Base-by-base conservation (phyloP, 2,113 vertebrate genomes). In the Rhizomys pruinosus region DNA sequence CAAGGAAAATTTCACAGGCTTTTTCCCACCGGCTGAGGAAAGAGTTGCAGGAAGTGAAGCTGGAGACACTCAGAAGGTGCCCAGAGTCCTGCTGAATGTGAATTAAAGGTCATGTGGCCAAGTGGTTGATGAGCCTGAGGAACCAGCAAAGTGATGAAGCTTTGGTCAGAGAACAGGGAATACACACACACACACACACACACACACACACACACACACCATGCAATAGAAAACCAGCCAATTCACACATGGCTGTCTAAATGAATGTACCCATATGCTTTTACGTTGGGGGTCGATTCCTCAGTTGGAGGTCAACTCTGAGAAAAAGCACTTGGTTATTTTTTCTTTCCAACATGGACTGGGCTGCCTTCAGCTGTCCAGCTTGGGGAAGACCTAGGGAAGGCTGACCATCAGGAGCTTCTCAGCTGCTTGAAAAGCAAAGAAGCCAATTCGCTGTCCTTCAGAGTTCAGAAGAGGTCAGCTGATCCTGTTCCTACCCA, bases 51-150 rank as follows among this genome's bases (percentile, higher is more conserved):
- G 23, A 42, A 7, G n/a, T 7, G 6, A 13, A 61, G 19, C 3
- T 2, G 11, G 8, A 37, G 52, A 4, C 4, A 4, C 0, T 0
- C 0, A 0, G 11, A n/a, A 72, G 7, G 27, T 22, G 22, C 2
- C 0, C 3, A 6, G n/a, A n/a, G n/a, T 59, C 22, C 44, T 34
- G 34, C 25, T 8, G 57, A 39, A 27, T 2, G 16, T 15, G 23
- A 34, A 1, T n/a, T 73, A 7, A n/a, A 32, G 23, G 2, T 44
- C 25, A 39, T 0, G 6, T 0, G 32, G 34, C 42, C 7, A 34
- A 23, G 34, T 16, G 32, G 37, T 4, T 17, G 15, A 10, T 10
- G 59, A 7, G 0, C 9, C 2, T 0, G 7, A 11, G 2, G 39
- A 39, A 69, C 84, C 1, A 9, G 0, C 3, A 39, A 55, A 20